Evolutionary conservation across 2,888 invertebrate species (phyloP), one percentile per base, ranked within the genome.

Genomic region (Flexamia atlantica): DNA sequence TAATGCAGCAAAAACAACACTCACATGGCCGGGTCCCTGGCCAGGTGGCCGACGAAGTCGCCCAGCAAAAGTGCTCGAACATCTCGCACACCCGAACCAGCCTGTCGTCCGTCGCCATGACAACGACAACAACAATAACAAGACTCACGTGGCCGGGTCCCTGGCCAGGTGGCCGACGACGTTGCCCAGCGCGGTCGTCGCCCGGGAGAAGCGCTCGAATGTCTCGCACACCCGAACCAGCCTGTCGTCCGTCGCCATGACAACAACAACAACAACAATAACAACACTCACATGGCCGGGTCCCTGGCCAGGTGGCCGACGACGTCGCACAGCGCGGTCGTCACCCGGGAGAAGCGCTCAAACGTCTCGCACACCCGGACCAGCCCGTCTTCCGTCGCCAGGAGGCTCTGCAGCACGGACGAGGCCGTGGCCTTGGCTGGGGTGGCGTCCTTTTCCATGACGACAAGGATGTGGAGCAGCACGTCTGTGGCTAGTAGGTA

Each of bases 341-440:
- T 30, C 30, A 64, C 64, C 10, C 64, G 28, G 14, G 28, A 25
- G 14, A 64, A 64, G 14, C 64, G 10, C 14, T 64, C 64, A 64
- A 14, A 30, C 0, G 64, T 64, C 14, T 64, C 64, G n/a, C 64
- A 64, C 1, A 28, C 30, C 17, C 25, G 28, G 28, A 64, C 30
- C 64, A 64, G 30, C 4, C 64, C 64, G 25, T 64, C 64, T 28
- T 64, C 64, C 28, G 28, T 10, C 5, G 64, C 28, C 64, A 28
- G 1, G n/a, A 64, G 28, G 30, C 30, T 28, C 14, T 64, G 64
- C 0, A 64, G 64, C 4, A 64, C 30, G 2, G 64, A 64, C 28
- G 17, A 25, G 10, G 64, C 64, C 5, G 30, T 17, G 5, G 28
- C 0, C 17, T 64, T 64, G 28, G 30, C 2, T 1, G 64, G 30